These are phyloP conservation scores for Harpalus rubripes DNA, from an alignment of 2,888 invertebrate species.

Conservation along the genomic window DNA sequence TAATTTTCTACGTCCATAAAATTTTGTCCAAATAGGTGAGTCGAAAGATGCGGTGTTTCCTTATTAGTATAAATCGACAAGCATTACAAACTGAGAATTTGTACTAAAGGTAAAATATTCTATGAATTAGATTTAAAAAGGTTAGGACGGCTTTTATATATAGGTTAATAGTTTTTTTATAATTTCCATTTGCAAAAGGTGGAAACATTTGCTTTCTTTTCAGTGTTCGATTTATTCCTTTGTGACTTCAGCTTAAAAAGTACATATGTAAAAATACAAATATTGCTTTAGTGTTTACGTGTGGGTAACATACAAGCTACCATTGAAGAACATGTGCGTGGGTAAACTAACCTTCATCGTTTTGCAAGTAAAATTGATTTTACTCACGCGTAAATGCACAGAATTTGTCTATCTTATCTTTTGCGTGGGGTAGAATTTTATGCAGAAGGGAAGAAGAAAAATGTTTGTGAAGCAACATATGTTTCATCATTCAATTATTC, in stretches of 20 bases:
- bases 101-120: too few species aligned
- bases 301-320: background rate
- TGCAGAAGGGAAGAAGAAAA: background rate
- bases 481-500: conserved; percentile 12
- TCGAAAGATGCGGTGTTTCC: too few species aligned
- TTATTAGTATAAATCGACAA: too few species aligned
- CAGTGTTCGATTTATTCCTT: too few species aligned
- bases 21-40: too few species aligned
- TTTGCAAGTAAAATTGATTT: conserved; percentile 31
- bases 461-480: conserved; percentile 19
- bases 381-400: conserved; percentile 15
- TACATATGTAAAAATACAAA: background rate
- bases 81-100: too few species aligned
- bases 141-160: too few species aligned
- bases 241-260: background rate
- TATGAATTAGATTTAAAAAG: too few species aligned
- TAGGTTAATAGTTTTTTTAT: too few species aligned
- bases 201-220: too few species aligned
- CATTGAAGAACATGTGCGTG: background rate
- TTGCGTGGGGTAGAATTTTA: background rate
- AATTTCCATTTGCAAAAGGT: too few species aligned
- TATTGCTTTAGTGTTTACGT: background rate
- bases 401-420: conserved; percentile 24
- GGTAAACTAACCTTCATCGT: background rate
- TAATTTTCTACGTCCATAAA: too few species aligned